phyloP scores from a whole-genome alignment of 2,113 vertebrate species.

The Crocuta crocuta region DNA sequence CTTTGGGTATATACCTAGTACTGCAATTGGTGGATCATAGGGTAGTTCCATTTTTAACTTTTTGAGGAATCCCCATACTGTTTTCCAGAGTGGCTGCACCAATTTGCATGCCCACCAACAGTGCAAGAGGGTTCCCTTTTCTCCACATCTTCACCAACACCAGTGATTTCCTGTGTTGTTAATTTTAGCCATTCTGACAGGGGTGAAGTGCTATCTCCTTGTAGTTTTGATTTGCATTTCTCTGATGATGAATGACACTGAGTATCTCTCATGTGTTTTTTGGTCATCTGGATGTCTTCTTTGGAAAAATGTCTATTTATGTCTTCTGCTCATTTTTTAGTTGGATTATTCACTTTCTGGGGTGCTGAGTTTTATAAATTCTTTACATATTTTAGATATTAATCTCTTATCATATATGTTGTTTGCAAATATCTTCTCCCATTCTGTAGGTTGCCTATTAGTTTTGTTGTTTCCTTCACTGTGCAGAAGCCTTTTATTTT shows the following conservation, averaged over 20 bases:
- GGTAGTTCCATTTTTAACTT: background rate
- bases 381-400: background rate
- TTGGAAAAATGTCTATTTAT: background rate
- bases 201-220: background rate
- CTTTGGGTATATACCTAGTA: background rate
- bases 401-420: background rate
- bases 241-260: background rate
- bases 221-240: background rate
- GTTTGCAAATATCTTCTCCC: background rate
- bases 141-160: background rate
- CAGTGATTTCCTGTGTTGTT: background rate
- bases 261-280: background rate
- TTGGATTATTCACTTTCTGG: background rate
- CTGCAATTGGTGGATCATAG: background rate
- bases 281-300: background rate
- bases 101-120: background rate
- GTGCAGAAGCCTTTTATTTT: background rate
- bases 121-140: background rate
- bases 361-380: background rate
- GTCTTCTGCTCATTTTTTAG: background rate
- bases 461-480: background rate
- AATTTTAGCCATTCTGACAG: background rate
- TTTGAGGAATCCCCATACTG: background rate
- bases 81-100: background rate
- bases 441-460: background rate